These are phyloP conservation scores for Patella depressa DNA, from an alignment of 2,888 invertebrate species.

Conservation along the genomic window DNA sequence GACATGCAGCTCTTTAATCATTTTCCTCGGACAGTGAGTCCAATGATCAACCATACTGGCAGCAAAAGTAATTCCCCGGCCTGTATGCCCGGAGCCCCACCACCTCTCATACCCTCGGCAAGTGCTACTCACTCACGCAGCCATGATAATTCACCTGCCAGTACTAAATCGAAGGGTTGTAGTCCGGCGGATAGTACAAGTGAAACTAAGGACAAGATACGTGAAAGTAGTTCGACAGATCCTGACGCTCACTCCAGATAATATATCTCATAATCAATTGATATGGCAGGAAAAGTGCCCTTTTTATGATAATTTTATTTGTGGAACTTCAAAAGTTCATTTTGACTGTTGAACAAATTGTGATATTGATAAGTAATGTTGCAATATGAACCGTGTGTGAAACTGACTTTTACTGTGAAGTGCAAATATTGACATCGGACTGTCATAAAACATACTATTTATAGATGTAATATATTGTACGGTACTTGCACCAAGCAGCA, in stretches of 20 bases:
- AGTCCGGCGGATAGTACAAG: constrained; percentile 58
- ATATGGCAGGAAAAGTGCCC: constrained; percentile 2
- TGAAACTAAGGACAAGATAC: constrained; percentile 50
- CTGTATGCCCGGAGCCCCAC: constrained; percentile 56
- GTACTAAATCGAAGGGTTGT: constrained; percentile 55
- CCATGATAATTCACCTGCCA: constrained; percentile 56
- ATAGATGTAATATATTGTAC: no score
- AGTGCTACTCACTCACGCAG: constrained; percentile 49
- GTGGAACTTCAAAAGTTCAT: constrained; percentile 5
- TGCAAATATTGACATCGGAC: no score
- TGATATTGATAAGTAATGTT: no score
- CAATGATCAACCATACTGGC: constrained; percentile 48
- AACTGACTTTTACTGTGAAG: no score
- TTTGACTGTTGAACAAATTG: no score
- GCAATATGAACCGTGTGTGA: no score
- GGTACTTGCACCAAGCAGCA: no score
- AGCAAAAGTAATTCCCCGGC: constrained; percentile 58
- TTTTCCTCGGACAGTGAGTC: constrained; percentile 55
- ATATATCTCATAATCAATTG: background rate
- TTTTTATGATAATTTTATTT: background rate
- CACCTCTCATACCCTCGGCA: constrained; percentile 62
- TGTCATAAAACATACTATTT: no score
- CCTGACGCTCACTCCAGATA: constrained; percentile 61
- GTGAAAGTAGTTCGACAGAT: constrained; percentile 58
- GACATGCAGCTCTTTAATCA: constrained; percentile 43